These are phyloP conservation scores for Zygogramma bicolorata DNA, from an alignment of 2,888 invertebrate genomes.

Conservation along the genomic window DNA sequence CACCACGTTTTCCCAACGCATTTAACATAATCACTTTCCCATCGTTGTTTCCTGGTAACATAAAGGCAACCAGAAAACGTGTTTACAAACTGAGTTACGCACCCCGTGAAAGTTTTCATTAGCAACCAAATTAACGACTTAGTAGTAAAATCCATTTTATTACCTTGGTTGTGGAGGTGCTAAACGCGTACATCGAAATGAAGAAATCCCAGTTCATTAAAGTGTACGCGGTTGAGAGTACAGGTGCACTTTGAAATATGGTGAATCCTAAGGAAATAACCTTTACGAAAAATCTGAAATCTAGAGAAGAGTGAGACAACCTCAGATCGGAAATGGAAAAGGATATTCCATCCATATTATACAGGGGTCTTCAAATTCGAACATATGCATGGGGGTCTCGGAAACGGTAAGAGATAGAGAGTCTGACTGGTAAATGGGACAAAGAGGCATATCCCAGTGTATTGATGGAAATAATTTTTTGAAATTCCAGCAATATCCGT, in stretches of 20 bases:
- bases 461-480: too few species aligned
- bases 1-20: not conserved
- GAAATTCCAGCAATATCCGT: too few species aligned
- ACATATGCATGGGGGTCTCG: too few species aligned
- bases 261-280: too few species aligned
- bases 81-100: conserved; percentile 34
- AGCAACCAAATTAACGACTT: conserved; percentile 41
- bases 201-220: not conserved
- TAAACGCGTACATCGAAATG: conserved; percentile 19
- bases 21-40: not conserved
- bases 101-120: conserved; percentile 38
- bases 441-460: too few species aligned
- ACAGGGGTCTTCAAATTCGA: too few species aligned
- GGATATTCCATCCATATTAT: too few species aligned
- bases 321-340: too few species aligned
- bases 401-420: too few species aligned
- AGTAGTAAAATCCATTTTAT: conserved; percentile 43
- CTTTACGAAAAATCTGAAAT: too few species aligned
- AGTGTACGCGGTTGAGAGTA: not conserved
- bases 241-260: not conserved
- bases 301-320: too few species aligned
- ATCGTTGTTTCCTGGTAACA: conserved; percentile 6
- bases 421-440: too few species aligned
- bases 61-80: conserved; percentile 29
- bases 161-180: conserved; percentile 22